These are phyloP conservation scores for Ctenopoma multispine DNA, from an alignment of 2,797 vertebrate species.

Conservation along the genomic window DNA sequence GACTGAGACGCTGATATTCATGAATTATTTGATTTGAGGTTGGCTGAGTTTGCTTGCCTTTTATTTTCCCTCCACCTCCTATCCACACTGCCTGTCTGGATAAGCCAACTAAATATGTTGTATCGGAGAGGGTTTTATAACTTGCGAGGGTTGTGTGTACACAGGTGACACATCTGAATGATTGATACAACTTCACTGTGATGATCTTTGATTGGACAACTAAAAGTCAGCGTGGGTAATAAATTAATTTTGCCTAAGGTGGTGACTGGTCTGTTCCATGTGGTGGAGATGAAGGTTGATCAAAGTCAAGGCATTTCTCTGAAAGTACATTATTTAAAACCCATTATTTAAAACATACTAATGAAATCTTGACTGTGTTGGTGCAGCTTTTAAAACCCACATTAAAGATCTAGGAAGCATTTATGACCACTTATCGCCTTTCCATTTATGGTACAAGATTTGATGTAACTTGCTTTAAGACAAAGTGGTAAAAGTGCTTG, in stretches of 20 bases:
- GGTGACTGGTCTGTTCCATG: slow-evolving; percentile 30
- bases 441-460: neutral
- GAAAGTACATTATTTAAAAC: slow-evolving; percentile 19
- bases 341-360: slow-evolving; percentile 9
- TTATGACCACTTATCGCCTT: neutral
- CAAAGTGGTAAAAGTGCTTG: neutral
- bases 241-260: slow-evolving; percentile 54
- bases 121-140: slow-evolving; percentile 60
- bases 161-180: slow-evolving; percentile 59
- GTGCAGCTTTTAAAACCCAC: slow-evolving; percentile 16
- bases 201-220: slow-evolving; percentile 67
- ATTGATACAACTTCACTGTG: slow-evolving; percentile 65
- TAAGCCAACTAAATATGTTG: slow-evolving; percentile 53
- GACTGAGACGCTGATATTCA: slow-evolving; percentile 58
- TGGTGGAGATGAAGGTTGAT: slow-evolving; percentile 24
- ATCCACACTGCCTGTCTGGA: slow-evolving; percentile 7
- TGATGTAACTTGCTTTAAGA: neutral
- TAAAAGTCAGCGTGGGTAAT: slow-evolving; percentile 53
- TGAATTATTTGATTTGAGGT: slow-evolving; percentile 55
- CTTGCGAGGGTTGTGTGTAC: slow-evolving; percentile 47
- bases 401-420: slow-evolving; percentile 1
- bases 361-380: neutral
- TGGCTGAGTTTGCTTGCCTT: slow-evolving; percentile 37
- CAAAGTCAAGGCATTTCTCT: slow-evolving; percentile 23
- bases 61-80: slow-evolving; percentile 11